Conservation (phyloP, 2,113 vertebrate genomes). For the Pteruthius melanotis region DNA sequence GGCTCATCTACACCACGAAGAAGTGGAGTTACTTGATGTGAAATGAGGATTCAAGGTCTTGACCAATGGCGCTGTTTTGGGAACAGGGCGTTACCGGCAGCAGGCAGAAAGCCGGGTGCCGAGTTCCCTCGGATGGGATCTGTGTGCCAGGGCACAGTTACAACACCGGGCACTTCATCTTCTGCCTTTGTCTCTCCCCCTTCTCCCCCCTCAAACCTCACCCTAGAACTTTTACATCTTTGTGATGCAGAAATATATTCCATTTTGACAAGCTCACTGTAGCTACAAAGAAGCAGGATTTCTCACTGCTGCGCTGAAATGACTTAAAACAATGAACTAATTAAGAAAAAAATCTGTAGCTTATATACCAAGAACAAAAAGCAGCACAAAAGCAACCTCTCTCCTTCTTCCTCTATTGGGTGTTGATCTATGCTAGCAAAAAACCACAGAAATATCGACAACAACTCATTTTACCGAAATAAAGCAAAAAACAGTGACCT, state of each 20-base stretch:
- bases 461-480: background rate
- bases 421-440: background rate
- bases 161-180: background rate
- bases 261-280: background rate
- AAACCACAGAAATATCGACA: background rate
- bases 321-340: background rate
- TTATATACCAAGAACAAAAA: background rate
- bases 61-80: accelerated
- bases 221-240: background rate
- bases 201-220: background rate
- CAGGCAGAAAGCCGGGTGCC: accelerated
- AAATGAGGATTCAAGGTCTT: background rate
- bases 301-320: background rate
- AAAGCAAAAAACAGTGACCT: background rate
- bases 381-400: background rate
- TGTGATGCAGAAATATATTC: background rate
- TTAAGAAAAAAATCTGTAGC: background rate
- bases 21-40: background rate
- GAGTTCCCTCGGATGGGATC: background rate
- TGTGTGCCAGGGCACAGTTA: accelerated
- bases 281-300: background rate
- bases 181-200: background rate
- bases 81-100: accelerated
- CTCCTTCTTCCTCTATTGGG: background rate
- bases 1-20: background rate